phyloP scores from a whole-genome alignment of 2,888 invertebrate genomes.

The Limnephilus auricula region DNA sequence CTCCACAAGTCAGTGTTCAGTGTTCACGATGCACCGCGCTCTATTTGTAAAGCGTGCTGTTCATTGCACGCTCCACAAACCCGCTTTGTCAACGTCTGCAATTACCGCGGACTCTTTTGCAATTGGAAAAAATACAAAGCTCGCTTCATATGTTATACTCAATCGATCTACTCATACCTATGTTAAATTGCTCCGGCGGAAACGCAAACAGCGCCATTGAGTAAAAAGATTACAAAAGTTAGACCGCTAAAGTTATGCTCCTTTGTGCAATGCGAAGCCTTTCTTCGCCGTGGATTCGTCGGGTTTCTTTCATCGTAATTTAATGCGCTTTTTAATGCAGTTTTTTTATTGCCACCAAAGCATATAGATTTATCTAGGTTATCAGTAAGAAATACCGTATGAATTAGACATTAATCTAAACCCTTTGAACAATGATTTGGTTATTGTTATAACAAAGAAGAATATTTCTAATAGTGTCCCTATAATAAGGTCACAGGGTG shows the following conservation, averaged over 20 bases:
- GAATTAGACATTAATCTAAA: too few species aligned
- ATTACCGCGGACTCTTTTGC: constrained; percentile 55
- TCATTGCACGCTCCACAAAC: constrained; percentile 61
- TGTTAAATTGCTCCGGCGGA: neutral
- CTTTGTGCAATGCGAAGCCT: neutral
- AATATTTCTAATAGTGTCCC: too few species aligned
- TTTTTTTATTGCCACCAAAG: neutral
- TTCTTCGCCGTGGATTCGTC: neutral
- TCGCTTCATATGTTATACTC: neutral
- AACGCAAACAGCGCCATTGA: neutral
- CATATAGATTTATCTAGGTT: neutral
- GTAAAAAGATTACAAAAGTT: neutral
- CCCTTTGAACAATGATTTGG: too few species aligned
- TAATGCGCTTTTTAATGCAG: neutral
- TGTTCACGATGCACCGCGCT: constrained; percentile 43
- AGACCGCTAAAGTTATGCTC: too few species aligned
- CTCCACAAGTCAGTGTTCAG: constrained; percentile 22
- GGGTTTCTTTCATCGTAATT: neutral
- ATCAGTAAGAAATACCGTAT: too few species aligned
- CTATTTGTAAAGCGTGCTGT: constrained; percentile 53
- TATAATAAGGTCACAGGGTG: too few species aligned
- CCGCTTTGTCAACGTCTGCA: constrained; percentile 61
- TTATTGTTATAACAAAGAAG: too few species aligned
- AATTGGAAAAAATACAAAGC: constrained; percentile 17
- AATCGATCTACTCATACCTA: neutral